Evolutionary conservation across 1,140 invertebrate species (phyloP).

Genomic region (Anadara kagoshimensis): DNA sequence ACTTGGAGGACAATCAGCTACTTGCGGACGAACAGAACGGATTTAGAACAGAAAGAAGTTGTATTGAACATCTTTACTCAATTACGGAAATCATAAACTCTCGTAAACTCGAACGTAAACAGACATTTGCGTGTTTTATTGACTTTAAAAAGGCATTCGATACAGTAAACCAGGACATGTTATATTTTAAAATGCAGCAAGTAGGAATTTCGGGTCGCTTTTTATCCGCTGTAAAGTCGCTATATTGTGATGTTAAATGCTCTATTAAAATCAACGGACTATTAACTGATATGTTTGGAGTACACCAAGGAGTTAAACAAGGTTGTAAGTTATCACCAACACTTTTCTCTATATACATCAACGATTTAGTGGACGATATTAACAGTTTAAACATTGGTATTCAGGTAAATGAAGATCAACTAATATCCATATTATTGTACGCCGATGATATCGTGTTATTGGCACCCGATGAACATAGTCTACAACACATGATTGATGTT

Average conservation of each 20-base stretch:
- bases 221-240: slow-evolving; percentile 5
- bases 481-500: background rate
- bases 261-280: slow-evolving; percentile 10
- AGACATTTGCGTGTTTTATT: too few relatives aligned
- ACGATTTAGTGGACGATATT: slow-evolving; percentile 22
- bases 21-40: too few relatives aligned
- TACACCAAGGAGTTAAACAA: slow-evolving; percentile 9
- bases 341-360: slow-evolving; percentile 17
- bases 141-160: too few relatives aligned
- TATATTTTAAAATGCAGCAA: too few relatives aligned
- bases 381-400: background rate
- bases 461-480: background rate
- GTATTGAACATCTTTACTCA: too few relatives aligned
- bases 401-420: background rate
- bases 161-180: too few relatives aligned
- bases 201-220: background rate
- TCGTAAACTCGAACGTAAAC: too few relatives aligned
- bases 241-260: slow-evolving; percentile 4
- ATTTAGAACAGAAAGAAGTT: too few relatives aligned
- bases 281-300: slow-evolving; percentile 2
- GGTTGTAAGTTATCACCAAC: slow-evolving; percentile 25
- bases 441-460: background rate
- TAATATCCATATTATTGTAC: slow-evolving; percentile 7
- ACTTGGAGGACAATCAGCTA: too few relatives aligned
- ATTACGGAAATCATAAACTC: too few relatives aligned